These are phyloP conservation scores for Sebastes oblongus DNA, from an alignment of 2,797 vertebrate genomes.

Conservation along the genomic window DNA sequence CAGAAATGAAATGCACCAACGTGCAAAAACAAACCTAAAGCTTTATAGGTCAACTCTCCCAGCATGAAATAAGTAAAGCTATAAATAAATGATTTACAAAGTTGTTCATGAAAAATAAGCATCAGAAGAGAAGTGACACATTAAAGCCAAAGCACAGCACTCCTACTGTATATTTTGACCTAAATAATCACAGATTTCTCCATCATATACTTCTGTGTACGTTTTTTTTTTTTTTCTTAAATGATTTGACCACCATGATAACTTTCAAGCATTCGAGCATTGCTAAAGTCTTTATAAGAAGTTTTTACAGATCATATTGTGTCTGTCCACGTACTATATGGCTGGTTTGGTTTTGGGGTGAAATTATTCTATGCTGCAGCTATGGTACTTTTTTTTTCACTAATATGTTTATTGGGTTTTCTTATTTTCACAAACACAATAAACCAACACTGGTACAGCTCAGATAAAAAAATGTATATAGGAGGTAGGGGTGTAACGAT, in stretches of 20 bases:
- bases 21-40: not conserved
- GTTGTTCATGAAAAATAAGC: not conserved
- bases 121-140: not conserved
- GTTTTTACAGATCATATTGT: not conserved
- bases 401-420: too few relatives aligned
- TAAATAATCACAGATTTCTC: not conserved
- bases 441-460: too few relatives aligned
- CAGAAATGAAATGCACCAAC: not conserved
- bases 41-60: not conserved
- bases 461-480: too few relatives aligned
- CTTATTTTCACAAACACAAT: too few relatives aligned
- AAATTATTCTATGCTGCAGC: not conserved
- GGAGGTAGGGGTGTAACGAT: too few relatives aligned
- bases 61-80: slow-evolving; percentile 5
- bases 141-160: slow-evolving; percentile 28
- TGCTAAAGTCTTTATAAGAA: not conserved
- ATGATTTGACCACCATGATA: slow-evolving; percentile 4
- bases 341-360: not conserved
- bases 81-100: slow-evolving; percentile 1
- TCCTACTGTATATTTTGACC: slow-evolving; percentile 7
- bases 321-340: not conserved
- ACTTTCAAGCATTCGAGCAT: not conserved
- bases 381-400: too few relatives aligned
- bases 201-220: not conserved
- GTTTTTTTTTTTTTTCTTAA: slow-evolving; percentile 7